Percentiles rank a stretch among this genome's conserved stretches.
phyloP scores from a whole-genome alignment of 2,113 vertebrate species.

The Esox niger region DNA sequence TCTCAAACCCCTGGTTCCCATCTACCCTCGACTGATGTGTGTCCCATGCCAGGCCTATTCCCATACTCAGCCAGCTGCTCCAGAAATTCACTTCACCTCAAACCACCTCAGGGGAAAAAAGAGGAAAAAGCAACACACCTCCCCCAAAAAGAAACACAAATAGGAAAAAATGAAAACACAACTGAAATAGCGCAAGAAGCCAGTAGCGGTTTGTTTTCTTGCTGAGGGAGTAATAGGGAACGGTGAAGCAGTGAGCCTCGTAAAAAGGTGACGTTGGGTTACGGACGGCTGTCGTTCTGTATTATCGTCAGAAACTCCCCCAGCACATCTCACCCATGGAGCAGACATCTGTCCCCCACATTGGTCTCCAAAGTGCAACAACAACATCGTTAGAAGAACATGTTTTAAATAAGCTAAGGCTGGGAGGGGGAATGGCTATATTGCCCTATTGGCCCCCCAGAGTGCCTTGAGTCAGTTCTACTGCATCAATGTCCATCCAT shows the following conservation, averaged over 20 bases:
- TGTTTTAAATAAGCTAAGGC: slow-evolving; percentile 52
- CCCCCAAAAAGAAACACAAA: slow-evolving; percentile 45
- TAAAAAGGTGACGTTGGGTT: slow-evolving; percentile 42
- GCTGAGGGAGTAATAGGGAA: slow-evolving; percentile 38
- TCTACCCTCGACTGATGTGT: background rate
- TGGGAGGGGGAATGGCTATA: background rate
- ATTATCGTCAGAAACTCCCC: slow-evolving; percentile 13
- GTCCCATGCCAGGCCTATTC: background rate
- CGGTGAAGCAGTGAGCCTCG: slow-evolving; percentile 52
- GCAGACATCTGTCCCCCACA: background rate
- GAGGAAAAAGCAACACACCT: background rate
- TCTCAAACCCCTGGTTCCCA: background rate
- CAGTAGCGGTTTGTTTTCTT: slow-evolving; percentile 12
- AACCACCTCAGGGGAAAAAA: slow-evolving; percentile 48
- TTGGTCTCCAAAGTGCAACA: slow-evolving; percentile 36
- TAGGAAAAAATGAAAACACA: slow-evolving; percentile 56
- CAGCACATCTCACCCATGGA: background rate
- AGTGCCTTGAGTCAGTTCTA: background rate
- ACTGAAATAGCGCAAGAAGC: slow-evolving; percentile 59
- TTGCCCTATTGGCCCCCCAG: background rate
- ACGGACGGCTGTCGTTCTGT: slow-evolving; percentile 10
- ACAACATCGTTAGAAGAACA: slow-evolving; percentile 36
- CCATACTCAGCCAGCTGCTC: background rate
- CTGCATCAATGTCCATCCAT: background rate
- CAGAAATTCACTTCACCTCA: slow-evolving; percentile 32